A percentile compares a stretch with the other conserved stretches of the same genome.
Conservation (phyloP, 1,140 invertebrate genomes). For the Dendroctonus valens region DNA sequence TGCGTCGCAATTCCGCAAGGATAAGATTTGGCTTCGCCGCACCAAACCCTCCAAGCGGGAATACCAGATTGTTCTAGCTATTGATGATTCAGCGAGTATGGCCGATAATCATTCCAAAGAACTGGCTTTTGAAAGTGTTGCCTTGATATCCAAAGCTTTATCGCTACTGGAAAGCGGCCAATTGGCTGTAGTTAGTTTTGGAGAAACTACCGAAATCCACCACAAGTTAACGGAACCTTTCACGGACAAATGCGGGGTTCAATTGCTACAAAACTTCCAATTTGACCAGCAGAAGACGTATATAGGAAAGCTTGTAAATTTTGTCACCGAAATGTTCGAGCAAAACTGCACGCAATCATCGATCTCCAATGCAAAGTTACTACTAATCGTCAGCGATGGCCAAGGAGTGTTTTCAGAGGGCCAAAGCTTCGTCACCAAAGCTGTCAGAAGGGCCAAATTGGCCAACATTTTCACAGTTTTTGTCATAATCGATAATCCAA, state of each 20-base stretch:
- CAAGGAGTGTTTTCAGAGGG: slow-evolving; percentile 91
- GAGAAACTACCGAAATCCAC: slow-evolving; percentile 79
- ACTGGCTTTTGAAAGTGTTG: slow-evolving; percentile 91
- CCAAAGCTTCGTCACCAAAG: slow-evolving; percentile 68
- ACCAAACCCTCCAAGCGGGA: slow-evolving; percentile 94
- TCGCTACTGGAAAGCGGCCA: slow-evolving; percentile 92
- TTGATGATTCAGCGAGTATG: slow-evolving; percentile 97
- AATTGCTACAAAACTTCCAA: slow-evolving; percentile 72
- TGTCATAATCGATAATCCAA: slow-evolving; percentile 91
- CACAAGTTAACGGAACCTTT: slow-evolving; percentile 87
- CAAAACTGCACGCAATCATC: slow-evolving; percentile 39
- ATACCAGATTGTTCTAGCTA: slow-evolving; percentile 94
- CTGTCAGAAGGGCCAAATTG: slow-evolving; percentile 77
- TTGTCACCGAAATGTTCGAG: slow-evolving; percentile 68
- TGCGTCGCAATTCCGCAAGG: slow-evolving; percentile 97
- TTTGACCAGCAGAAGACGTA: slow-evolving; percentile 81
- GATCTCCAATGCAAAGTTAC: slow-evolving; percentile 71
- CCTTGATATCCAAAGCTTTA: slow-evolving; percentile 86
- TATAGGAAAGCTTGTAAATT: slow-evolving; percentile 77
- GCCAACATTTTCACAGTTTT: slow-evolving; percentile 91
- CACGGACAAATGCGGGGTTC: slow-evolving; percentile 75
- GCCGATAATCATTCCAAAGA: slow-evolving; percentile 85
- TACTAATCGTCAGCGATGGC: slow-evolving; percentile 94
- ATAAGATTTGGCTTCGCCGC: slow-evolving; percentile 97
- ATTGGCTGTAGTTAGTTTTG: slow-evolving; percentile 89